Conservation (phyloP, 2,113 vertebrate genomes). For the Misgurnus mizolepis region DNA sequence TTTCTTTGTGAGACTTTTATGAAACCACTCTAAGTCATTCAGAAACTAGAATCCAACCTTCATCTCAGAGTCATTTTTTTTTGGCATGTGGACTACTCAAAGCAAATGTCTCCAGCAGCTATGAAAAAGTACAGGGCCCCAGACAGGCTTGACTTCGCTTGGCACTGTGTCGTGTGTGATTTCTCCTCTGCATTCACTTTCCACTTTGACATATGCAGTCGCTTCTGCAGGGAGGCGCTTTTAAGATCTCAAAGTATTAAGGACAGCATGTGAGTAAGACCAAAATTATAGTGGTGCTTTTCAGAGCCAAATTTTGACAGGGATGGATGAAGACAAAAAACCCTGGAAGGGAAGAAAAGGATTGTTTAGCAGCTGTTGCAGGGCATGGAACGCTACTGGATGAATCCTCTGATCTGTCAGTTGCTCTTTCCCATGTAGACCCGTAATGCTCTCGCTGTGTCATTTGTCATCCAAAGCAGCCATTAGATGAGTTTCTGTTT, state of each 20-base stretch:
- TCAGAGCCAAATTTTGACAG: slow-evolving; percentile 45
- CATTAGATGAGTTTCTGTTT: slow-evolving; percentile 50
- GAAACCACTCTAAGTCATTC: not conserved
- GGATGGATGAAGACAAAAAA: slow-evolving; percentile 54
- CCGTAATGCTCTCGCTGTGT: slow-evolving; percentile 44
- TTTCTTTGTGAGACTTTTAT: not conserved
- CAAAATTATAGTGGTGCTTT: slow-evolving; percentile 41
- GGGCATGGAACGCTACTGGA: slow-evolving; percentile 36
- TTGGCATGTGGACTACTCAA: slow-evolving; percentile 26
- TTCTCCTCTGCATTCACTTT: slow-evolving; percentile 23
- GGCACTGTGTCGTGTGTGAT: slow-evolving; percentile 10
- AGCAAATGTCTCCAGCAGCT: slow-evolving; percentile 19
- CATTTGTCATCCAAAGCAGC: slow-evolving; percentile 68
- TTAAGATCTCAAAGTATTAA: slow-evolving; percentile 15
- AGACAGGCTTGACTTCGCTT: slow-evolving; percentile 12
- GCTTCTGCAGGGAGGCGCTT: not conserved
- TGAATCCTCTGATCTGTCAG: slow-evolving; percentile 43
- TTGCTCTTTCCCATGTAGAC: slow-evolving; percentile 2
- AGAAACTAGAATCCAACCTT: not conserved
- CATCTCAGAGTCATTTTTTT: slow-evolving; percentile 12
- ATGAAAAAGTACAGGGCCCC: not conserved
- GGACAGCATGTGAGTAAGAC: slow-evolving; percentile 8
- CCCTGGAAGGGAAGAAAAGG: not conserved
- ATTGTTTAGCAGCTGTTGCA: slow-evolving; percentile 43
- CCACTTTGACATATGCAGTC: slow-evolving; percentile 4